Percentiles rank a stretch among this genome's conserved stretches.
Conservation (phyloP, 2,113 vertebrate species). For the Meriones unguiculatus region DNA sequence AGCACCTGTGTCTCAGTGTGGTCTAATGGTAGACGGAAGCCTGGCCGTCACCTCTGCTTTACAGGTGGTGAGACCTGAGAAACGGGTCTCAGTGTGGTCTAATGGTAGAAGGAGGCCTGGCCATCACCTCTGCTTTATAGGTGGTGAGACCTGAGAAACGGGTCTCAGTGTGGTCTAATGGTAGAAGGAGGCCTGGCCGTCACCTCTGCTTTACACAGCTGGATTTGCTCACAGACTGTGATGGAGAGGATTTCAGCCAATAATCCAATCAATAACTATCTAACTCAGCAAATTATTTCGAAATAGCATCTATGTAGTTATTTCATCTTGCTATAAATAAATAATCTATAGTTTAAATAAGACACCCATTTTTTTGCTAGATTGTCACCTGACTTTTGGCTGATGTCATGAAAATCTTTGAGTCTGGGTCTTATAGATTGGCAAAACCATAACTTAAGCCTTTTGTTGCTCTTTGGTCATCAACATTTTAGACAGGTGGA, state of each 20-base stretch:
- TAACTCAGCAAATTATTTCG: background rate
- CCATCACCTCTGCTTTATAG: background rate
- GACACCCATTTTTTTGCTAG: background rate
- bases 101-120: background rate
- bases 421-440: background rate
- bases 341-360: background rate
- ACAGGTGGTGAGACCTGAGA: background rate
- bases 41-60: background rate
- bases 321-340: background rate
- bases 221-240: background rate
- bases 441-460: background rate
- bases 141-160: background rate
- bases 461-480: background rate
- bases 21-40: background rate
- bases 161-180: fast-evolving
- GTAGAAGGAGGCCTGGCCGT: background rate
- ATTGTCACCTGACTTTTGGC: background rate
- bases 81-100: background rate
- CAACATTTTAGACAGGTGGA: background rate
- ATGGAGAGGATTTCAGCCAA: background rate
- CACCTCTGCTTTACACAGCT: background rate
- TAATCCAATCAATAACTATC: background rate
- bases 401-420: background rate
- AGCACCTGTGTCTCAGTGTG: background rate
- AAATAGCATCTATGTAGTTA: background rate